Evolutionary conservation across 2,888 invertebrate genomes (phyloP), one percentile per base, ranked within the genome.

Genomic region (Apamea epomidion): DNA sequence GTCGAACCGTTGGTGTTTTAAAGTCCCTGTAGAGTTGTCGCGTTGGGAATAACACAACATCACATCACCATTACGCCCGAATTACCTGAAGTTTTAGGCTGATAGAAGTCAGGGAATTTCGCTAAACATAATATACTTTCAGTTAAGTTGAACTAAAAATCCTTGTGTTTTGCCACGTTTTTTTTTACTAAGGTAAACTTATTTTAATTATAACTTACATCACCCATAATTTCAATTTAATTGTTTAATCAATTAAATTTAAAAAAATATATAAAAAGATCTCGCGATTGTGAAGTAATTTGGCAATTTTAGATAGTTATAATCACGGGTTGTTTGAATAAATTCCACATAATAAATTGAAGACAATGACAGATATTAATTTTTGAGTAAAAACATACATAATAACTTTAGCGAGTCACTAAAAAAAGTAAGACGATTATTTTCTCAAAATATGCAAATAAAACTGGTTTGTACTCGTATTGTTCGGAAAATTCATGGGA

Each of bases 381-480:
- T 62, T 48, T 69, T 51, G 12, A 54, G 29, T 14, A 68, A 78
- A 79, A 69, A 62, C 29, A 25, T 42, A 60, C 37, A 18, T 51
- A 60, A 60, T 48, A 29, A 58, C 32, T 8, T 7, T 54, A 7
- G 6, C 45, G 4, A 29, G 7, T 25, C 21, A 37, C 54, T 12
- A n/a, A 62, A 32, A 32, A 51, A 21, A 54, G 32, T 64, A 32
- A n/a, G 16, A 54, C 32, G 2, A 54, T n/a, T 62, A 54, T n/a
- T 62, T 62, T 79, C 32, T 51, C 32, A 79, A 32, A 16, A 21
- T 58, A 8, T 79, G 45, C 2, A 58, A 37, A n/a, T 25, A 60
- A 45, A 67, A 68, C 58, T 42, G 12, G 74, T 51, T 81, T 58
- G 18, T n/a, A n/a, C n/a, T n/a, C n/a, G n/a, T 62, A 54, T 74